Conservation (phyloP, 2,888 invertebrate species). For the Pristionchus japonicus region DNA sequence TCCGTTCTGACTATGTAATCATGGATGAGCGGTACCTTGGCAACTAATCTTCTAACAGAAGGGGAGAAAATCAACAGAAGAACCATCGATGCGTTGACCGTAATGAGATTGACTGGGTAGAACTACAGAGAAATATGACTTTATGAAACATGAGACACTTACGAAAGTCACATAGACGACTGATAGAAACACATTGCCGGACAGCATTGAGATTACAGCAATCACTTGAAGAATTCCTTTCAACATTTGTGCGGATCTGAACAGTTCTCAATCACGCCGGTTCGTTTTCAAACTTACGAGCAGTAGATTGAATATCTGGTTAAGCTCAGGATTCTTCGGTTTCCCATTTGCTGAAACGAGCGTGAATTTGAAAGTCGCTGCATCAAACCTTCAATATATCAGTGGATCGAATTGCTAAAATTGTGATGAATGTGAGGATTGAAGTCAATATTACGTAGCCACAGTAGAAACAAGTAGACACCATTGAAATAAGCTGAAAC, state of each 20-base stretch:
- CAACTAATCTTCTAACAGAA: not conserved
- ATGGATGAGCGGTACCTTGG: not conserved
- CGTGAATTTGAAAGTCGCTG: too few species aligned
- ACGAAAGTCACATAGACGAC: not conserved
- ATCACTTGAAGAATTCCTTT: not conserved
- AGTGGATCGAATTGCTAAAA: not conserved
- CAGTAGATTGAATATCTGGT: not conserved
- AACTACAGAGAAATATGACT: not conserved
- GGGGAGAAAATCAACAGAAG: not conserved
- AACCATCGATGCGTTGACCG: not conserved
- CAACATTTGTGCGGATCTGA: not conserved
- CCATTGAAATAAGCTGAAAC: not conserved
- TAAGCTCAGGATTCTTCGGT: too few species aligned
- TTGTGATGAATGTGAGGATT: not conserved
- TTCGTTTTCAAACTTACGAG: not conserved
- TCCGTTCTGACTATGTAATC: too few species aligned
- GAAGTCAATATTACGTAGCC: not conserved
- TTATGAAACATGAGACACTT: not conserved
- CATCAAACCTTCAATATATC: too few species aligned
- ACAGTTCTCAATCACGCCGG: not conserved
- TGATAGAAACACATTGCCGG: not conserved
- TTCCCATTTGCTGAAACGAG: too few species aligned
- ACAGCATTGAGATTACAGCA: not conserved
- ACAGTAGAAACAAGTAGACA: not conserved
- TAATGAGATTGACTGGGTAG: not conserved